Evolutionary conservation across 2,113 vertebrate genomes (phyloP).

Genomic region (Grammomys surdaster): DNA sequence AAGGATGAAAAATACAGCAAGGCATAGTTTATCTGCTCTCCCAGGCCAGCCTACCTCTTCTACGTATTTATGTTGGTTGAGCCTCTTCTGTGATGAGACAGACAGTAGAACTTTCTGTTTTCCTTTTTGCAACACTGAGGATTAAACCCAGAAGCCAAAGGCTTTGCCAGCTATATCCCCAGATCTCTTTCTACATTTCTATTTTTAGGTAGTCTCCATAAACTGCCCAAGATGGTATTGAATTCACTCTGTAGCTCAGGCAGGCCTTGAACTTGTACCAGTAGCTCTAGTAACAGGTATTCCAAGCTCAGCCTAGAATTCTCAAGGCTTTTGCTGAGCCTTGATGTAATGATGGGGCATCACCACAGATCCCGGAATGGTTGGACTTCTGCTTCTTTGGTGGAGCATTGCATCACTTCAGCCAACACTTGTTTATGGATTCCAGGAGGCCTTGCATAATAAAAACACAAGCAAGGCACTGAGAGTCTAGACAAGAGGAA

Average conservation of each 20-base stretch:
- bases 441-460: background rate
- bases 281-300: background rate
- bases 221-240: background rate
- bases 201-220: background rate
- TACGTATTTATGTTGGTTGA: background rate
- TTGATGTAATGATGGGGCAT: slow-evolving; percentile 34
- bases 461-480: slow-evolving; percentile 21
- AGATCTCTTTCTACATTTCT: background rate
- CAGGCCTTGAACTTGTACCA: background rate
- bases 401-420: background rate
- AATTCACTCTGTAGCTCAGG: background rate
- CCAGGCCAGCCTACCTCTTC: background rate
- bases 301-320: background rate
- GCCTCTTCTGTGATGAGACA: background rate
- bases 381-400: slow-evolving; percentile 25
- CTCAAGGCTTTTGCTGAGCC: slow-evolving; percentile 26
- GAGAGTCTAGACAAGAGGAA: slow-evolving; percentile 30
- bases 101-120: background rate
- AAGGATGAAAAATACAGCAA: background rate
- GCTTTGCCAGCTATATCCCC: background rate
- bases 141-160: background rate
- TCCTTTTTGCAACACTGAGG: background rate
- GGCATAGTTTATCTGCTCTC: background rate
- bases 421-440: slow-evolving; percentile 32
- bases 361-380: background rate